Evolutionary conservation across 2,113 vertebrate species (phyloP).

Genomic region (Atrichornis clamosus): DNA sequence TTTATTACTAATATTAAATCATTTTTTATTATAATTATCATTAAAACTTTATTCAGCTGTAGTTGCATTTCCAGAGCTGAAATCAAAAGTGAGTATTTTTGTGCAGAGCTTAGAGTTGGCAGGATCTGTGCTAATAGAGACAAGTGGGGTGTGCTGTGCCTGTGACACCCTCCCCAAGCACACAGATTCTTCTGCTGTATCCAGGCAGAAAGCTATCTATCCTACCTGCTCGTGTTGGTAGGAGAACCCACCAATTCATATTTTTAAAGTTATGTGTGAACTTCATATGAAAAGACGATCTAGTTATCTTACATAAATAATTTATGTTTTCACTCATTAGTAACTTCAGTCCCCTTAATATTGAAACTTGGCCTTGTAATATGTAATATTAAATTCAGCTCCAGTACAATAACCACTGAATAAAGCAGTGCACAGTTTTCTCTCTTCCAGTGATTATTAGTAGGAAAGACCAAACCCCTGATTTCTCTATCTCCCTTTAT

Average conservation of each 20-base stretch:
- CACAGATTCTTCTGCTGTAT: background rate
- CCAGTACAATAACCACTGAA: conserved; percentile 36
- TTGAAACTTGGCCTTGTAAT: conserved; percentile 40
- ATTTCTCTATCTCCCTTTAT: conserved; percentile 63
- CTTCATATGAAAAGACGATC: conserved; percentile 6
- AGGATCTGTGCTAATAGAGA: background rate
- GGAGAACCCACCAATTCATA: background rate
- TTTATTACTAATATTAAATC: background rate
- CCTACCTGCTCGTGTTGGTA: background rate
- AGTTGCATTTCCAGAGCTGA: background rate
- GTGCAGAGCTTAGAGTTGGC: background rate
- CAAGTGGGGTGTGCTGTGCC: background rate
- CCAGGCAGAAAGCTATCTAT: background rate
- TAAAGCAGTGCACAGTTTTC: conserved; percentile 19
- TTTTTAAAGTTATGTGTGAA: conserved; percentile 25
- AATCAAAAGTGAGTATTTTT: background rate
- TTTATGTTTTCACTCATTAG: conserved; percentile 28
- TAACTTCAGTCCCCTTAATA: background rate
- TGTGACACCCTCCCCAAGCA: background rate
- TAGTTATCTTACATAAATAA: conserved; percentile 38
- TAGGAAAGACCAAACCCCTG: conserved; percentile 26
- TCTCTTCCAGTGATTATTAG: conserved; percentile 45
- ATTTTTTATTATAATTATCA: background rate
- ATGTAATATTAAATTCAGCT: conserved; percentile 20
- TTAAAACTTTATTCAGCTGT: background rate